A percentile compares a stretch with the other conserved stretches of the same genome.
Conservation (phyloP, 1,140 invertebrate genomes). For the Rhopalosiphum padi region DNA sequence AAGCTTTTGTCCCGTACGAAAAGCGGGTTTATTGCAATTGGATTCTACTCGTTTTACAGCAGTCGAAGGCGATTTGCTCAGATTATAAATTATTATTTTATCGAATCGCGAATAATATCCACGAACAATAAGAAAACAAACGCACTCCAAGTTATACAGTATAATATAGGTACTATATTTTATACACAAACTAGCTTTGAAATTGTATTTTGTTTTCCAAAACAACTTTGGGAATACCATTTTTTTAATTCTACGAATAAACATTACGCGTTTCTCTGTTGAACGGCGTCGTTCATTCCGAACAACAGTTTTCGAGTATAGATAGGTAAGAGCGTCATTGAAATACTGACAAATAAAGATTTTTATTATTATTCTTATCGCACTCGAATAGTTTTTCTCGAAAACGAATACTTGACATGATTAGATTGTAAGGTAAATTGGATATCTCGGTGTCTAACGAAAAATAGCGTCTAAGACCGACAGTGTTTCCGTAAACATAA, state of each 20-base stretch:
- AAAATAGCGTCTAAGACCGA: background rate
- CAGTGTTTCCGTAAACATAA: background rate
- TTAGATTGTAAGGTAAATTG: slow-evolving; percentile 22
- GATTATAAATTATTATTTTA: slow-evolving; percentile 24
- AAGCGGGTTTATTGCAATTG: slow-evolving; percentile 37
- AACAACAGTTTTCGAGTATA: background rate
- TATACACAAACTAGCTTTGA: background rate
- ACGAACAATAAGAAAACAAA: background rate
- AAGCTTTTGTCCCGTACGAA: background rate
- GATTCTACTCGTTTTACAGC: slow-evolving; percentile 7
- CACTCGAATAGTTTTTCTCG: background rate
- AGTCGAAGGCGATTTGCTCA: background rate
- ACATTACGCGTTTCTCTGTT: background rate
- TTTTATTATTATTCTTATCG: background rate
- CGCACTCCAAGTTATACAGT: background rate
- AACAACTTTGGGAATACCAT: background rate
- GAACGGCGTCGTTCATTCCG: background rate
- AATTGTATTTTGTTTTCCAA: background rate
- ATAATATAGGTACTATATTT: background rate
- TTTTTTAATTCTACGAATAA: background rate
- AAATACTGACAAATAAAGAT: slow-evolving; percentile 9
- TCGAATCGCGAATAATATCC: background rate
- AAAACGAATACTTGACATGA: slow-evolving; percentile 4
- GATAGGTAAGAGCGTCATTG: background rate
- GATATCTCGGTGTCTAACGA: background rate